These are phyloP conservation scores for Sinonovacula constricta DNA, from an alignment of 1,140 invertebrate genomes.

Conservation along the genomic window DNA sequence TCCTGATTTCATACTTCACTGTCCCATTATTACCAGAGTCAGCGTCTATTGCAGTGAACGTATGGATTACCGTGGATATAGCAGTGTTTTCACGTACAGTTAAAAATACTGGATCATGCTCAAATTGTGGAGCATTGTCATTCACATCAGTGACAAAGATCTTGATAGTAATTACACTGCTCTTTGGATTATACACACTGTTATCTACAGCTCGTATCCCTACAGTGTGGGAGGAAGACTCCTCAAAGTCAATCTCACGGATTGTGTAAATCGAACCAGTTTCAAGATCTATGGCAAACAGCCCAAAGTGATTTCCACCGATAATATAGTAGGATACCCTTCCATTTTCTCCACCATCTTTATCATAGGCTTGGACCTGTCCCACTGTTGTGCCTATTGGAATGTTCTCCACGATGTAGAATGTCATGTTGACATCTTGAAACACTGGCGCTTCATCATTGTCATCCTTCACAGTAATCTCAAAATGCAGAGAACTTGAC, in stretches of 20 bases:
- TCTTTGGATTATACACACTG: slow-evolving; percentile 67
- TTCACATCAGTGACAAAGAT: slow-evolving; percentile 95
- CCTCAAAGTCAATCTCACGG: slow-evolving; percentile 93
- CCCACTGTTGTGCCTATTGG: slow-evolving; percentile 95
- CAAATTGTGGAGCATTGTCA: slow-evolving; percentile 93
- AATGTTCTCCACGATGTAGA: slow-evolving; percentile 94
- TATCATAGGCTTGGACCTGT: slow-evolving; percentile 80
- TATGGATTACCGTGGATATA: slow-evolving; percentile 66
- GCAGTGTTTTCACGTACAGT: slow-evolving; percentile 83
- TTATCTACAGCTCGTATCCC: slow-evolving; percentile 74
- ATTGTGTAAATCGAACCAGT: slow-evolving; percentile 98
- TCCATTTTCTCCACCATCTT: slow-evolving; percentile 92
- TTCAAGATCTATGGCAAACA: slow-evolving; percentile 98
- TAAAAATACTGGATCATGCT: slow-evolving; percentile 70
- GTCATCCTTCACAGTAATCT: slow-evolving; percentile 70
- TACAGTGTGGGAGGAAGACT: slow-evolving; percentile 84
- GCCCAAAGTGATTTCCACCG: slow-evolving; percentile 98
- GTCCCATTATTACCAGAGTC: slow-evolving; percentile 87
- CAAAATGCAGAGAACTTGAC: slow-evolving; percentile 75
- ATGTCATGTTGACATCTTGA: slow-evolving; percentile 82
- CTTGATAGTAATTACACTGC: slow-evolving; percentile 86
- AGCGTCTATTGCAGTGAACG: slow-evolving; percentile 71
- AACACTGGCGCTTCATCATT: slow-evolving; percentile 75
- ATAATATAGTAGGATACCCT: slow-evolving; percentile 99
- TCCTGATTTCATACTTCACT: slow-evolving; percentile 94